A percentile compares a stretch with the other conserved stretches of the same genome.
Conservation (phyloP, 2,113 vertebrate species). For the Entelurus aequoreus region DNA sequence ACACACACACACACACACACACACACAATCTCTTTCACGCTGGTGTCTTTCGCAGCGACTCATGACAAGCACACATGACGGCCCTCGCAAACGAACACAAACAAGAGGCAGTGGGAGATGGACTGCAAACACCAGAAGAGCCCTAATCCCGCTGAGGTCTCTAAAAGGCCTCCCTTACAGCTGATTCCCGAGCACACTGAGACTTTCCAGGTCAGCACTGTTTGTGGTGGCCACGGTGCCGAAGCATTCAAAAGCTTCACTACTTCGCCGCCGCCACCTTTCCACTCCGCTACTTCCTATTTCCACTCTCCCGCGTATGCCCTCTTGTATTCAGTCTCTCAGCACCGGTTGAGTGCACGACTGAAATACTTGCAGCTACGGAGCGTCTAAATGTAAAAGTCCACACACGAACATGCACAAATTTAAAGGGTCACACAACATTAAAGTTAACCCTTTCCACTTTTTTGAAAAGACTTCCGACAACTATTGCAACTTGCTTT, state of each 20-base stretch:
- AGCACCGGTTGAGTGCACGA: too few species aligned
- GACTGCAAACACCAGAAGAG: constrained; percentile 51
- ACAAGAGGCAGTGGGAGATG: constrained; percentile 20
- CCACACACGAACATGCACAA: too few species aligned
- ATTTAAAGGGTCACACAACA: too few species aligned
- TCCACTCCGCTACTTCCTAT: constrained; percentile 57
- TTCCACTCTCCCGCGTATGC: constrained; percentile 18
- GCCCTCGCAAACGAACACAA: constrained; percentile 28
- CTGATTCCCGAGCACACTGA: constrained; percentile 50
- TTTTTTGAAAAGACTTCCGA: too few species aligned
- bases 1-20: background rate
- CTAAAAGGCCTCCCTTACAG: constrained; percentile 58
- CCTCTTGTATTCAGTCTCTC: too few species aligned
- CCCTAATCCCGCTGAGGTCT: constrained; percentile 59
- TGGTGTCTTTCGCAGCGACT: constrained; percentile 12
- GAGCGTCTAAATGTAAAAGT: too few species aligned
- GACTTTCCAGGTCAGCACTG: constrained; percentile 60
- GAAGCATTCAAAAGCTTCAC: constrained; percentile 44
- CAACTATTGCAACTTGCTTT: too few species aligned
- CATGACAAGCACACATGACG: constrained; percentile 10
- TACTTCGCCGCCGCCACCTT: constrained; percentile 54
- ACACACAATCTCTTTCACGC: constrained; percentile 21
- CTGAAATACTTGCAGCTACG: too few species aligned
- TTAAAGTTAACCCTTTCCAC: too few species aligned
- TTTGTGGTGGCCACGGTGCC: constrained; percentile 50